Percentiles rank a stretch among this genome's conserved stretches.
phyloP scores from a whole-genome alignment of 2,113 vertebrate species.

The Catagonus wagneri region DNA sequence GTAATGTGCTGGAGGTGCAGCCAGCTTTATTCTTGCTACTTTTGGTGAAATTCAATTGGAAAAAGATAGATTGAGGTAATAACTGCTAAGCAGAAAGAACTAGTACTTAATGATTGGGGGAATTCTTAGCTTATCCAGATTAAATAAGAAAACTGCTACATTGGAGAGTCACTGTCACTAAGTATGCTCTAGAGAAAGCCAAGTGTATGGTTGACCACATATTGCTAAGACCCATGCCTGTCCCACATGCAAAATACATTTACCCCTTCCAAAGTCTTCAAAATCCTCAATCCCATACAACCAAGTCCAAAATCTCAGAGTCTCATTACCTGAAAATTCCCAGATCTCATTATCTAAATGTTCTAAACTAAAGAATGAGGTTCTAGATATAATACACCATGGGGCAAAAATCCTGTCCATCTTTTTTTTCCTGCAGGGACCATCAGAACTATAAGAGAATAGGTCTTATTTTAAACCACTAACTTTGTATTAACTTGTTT shows the following conservation, averaged over 20 bases:
- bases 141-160: neutral
- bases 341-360: neutral
- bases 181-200: neutral
- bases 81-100: neutral
- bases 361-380: neutral
- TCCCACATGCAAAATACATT: neutral
- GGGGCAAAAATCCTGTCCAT: neutral
- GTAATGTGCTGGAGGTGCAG: neutral
- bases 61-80: neutral
- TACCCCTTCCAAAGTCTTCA: neutral
- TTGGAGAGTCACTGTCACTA: neutral
- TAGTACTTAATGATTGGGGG: neutral
- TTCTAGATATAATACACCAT: neutral
- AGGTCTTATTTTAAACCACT: neutral
- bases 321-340: neutral
- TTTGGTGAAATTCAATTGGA: neutral
- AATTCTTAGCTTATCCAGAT: neutral
- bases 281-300: neutral
- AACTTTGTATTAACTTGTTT: neutral
- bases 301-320: neutral
- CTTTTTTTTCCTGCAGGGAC: too few relatives aligned
- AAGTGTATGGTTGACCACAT: neutral
- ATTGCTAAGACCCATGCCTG: neutral
- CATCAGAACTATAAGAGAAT: neutral
- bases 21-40: neutral